Evolutionary conservation across 2,888 invertebrate species (phyloP), one percentile per base, ranked within the genome.

Genomic region (Nephrotoma flavescens): DNA sequence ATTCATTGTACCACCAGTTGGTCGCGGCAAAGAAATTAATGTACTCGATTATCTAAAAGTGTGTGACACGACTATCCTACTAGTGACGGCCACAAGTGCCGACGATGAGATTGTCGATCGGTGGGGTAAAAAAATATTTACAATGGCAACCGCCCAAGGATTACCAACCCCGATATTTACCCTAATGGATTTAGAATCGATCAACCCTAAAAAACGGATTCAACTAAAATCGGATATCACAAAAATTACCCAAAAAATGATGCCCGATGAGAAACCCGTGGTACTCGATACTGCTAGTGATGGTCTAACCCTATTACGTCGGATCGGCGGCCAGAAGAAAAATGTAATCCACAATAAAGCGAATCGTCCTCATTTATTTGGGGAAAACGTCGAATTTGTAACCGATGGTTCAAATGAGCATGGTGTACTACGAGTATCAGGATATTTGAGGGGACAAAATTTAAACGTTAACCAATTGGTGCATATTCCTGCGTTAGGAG

Each of bases 401-500:
- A 91, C 93, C 4, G 89, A 89, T 87, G 91, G 92, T 1, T 86
- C 87, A 31, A 88, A 89, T 31, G 90, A 90, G 41, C 87, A 88
- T 0, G 97, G 97, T 15, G 44, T 44, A 31, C 92, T 98, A 45
- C 95, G 96, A 91, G 93, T 99, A 0, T 95, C 96, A 86, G 99
- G 99, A 0, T 98, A 96, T 91, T 91, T 99, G 86, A 93, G 97
- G 89, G 97, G 98, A 0, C 94, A 94, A 89, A 93, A 96, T 4
- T 91, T 99, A 86, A 96, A 96, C 90, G 98, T 97, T 0, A 98
- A 99, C 92, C 94, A 95, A 88, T 92, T 99, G 86, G 93, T 99
- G 41, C 98, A 99, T 90, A 94, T 99, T 87, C 95, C 97, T 84
- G 98, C 98, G 0, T 93, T 97, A 89, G 99, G 99, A 7, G 97